A percentile compares a stretch with the other conserved stretches of the same genome.
phyloP scores from a whole-genome alignment of 2,113 vertebrate species.

The Hippopotamus amphibius region DNA sequence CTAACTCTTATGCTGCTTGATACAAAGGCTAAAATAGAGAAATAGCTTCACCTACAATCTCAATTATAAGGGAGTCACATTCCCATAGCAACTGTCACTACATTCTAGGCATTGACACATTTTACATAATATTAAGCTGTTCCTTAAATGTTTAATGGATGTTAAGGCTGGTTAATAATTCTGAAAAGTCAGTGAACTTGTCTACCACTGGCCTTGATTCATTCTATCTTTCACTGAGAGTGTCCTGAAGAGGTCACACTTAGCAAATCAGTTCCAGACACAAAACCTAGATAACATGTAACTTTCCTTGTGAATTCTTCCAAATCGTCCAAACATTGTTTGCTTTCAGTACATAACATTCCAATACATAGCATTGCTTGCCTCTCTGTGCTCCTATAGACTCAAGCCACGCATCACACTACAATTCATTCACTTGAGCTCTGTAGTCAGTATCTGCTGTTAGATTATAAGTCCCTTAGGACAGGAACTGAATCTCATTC shows the following conservation, averaged over 20 bases:
- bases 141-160: conserved; percentile 45
- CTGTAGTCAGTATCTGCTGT: background rate
- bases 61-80: background rate
- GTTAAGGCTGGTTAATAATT: background rate
- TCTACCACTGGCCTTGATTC: background rate
- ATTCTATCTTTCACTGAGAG: background rate
- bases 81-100: background rate
- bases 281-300: background rate
- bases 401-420: background rate
- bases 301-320: background rate
- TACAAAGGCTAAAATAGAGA: conserved; percentile 45
- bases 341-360: background rate
- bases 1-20: background rate
- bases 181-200: background rate
- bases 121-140: background rate
- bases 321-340: background rate
- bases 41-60: background rate
- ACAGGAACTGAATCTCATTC: background rate
- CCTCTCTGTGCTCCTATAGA: background rate
- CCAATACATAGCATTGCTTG: background rate
- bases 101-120: background rate
- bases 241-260: background rate
- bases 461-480: background rate
- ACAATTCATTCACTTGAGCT: background rate
- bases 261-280: background rate